Conservation (phyloP, 2,888 invertebrate species). For the Gnatocerus cornutus region DNA sequence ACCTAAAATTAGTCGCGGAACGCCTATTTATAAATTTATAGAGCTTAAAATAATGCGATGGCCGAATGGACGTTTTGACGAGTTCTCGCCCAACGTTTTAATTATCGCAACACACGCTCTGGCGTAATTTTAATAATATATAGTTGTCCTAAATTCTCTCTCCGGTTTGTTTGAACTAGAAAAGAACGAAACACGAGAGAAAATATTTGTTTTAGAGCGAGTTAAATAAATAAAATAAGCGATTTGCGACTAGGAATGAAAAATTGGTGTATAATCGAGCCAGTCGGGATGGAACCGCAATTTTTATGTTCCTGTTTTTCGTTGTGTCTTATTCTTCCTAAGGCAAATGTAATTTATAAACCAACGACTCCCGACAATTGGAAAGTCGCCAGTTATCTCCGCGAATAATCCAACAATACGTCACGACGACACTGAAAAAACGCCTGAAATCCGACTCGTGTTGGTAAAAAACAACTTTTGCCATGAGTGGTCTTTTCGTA, state of each 20-base stretch:
- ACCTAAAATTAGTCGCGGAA: constrained; percentile 23
- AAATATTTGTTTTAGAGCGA: background rate
- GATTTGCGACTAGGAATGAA: no score
- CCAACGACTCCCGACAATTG: background rate
- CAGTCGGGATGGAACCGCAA: no score
- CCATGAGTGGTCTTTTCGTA: no score
- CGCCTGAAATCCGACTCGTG: no score
- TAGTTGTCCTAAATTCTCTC: constrained; percentile 19
- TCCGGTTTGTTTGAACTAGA: background rate
- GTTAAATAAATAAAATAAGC: no score
- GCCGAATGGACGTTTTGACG: constrained; percentile 25
- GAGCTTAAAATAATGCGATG: constrained; percentile 34
- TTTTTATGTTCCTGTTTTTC: no score
- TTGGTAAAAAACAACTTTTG: no score
- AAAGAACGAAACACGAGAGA: no score
- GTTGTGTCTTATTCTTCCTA: no score
- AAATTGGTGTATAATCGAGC: no score
- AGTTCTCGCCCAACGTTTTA: constrained; percentile 23
- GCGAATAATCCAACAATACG: background rate
- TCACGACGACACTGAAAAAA: constrained; percentile 3
- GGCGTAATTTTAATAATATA: constrained; percentile 28
- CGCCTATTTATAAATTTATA: constrained; percentile 32
- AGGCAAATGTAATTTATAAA: no score
- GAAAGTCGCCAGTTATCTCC: background rate
- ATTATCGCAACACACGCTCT: constrained; percentile 18